These are phyloP conservation scores for Parus major DNA, from an alignment of 2,113 vertebrate genomes.

Conservation along the genomic window DNA sequence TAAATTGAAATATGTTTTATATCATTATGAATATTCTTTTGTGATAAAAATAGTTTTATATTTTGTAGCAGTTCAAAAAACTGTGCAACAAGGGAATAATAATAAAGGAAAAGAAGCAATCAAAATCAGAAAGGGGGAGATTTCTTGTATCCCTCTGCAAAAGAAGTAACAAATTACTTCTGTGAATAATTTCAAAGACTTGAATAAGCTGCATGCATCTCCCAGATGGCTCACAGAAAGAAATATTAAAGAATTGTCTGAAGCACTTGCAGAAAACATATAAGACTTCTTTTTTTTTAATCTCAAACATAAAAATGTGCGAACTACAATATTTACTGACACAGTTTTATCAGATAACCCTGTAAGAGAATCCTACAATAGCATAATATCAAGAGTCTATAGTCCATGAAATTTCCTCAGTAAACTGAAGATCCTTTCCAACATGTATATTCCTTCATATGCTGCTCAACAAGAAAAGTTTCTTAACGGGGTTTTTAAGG, in stretches of 20 bases:
- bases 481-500: not conserved
- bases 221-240: conserved; percentile 31
- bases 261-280: conserved; percentile 8
- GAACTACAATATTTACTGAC: conserved; percentile 53
- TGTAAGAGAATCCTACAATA: conserved; percentile 14
- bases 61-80: conserved; percentile 55
- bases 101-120: conserved; percentile 64
- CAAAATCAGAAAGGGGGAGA: conserved; percentile 49
- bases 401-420: not conserved
- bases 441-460: not conserved
- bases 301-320: not conserved
- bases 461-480: not conserved
- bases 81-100: conserved; percentile 53
- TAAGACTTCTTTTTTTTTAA: not conserved
- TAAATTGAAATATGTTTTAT: conserved; percentile 73
- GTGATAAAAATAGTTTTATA: conserved; percentile 69
- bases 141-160: conserved; percentile 52
- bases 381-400: not conserved
- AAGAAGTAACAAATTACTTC: conserved; percentile 57
- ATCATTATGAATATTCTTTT: conserved; percentile 64
- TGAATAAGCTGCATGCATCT: conserved; percentile 37
- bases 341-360: not conserved
- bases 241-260: conserved; percentile 23
- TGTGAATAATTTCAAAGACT: conserved; percentile 67
- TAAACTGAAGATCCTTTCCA: not conserved